Percentiles rank a stretch among this genome's conserved stretches.
These are phyloP conservation scores for Plebejus argus DNA, from an alignment of 2,888 invertebrate species.

Conservation along the genomic window DNA sequence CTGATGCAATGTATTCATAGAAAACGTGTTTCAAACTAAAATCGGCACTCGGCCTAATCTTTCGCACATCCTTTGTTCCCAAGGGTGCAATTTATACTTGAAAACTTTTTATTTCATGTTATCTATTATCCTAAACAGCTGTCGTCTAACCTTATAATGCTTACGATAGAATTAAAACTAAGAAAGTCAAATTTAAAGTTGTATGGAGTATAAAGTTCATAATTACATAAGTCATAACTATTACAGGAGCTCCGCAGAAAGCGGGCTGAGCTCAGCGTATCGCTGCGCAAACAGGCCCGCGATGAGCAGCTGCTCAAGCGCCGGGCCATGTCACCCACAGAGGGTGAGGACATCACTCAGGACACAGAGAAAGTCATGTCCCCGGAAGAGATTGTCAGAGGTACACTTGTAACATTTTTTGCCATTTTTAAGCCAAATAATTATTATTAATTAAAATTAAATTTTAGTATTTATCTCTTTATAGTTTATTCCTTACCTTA, in stretches of 20 bases:
- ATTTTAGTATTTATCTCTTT: too few species aligned
- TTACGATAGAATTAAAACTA: too few species aligned
- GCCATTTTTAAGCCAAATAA: too few species aligned
- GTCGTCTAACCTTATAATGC: background rate
- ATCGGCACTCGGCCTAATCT: too few species aligned
- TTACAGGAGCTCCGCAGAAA: constrained; percentile 92
- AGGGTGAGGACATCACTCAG: constrained; percentile 64
- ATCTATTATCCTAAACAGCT: background rate
- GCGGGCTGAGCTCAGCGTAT: constrained; percentile 93
- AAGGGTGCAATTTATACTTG: background rate
- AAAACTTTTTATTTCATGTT: background rate
- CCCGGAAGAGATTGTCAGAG: constrained; percentile 86
- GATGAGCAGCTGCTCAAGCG: constrained; percentile 96
- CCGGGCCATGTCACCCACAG: constrained; percentile 86
- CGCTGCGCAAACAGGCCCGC: constrained; percentile 94
- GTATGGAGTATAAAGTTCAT: background rate
- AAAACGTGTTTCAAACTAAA: too few species aligned
- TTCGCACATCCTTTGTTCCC: background rate
- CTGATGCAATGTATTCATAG: too few species aligned
- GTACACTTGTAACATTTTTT: constrained; percentile 49
- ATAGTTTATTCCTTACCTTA: too few species aligned
- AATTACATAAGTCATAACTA: background rate
- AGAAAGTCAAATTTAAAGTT: too few species aligned
- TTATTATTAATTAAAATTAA: too few species aligned
- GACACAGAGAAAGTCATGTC: constrained; percentile 73